Evolutionary conservation across 2,888 invertebrate genomes (phyloP).

Genomic region (Ernsta delagoae): DNA sequence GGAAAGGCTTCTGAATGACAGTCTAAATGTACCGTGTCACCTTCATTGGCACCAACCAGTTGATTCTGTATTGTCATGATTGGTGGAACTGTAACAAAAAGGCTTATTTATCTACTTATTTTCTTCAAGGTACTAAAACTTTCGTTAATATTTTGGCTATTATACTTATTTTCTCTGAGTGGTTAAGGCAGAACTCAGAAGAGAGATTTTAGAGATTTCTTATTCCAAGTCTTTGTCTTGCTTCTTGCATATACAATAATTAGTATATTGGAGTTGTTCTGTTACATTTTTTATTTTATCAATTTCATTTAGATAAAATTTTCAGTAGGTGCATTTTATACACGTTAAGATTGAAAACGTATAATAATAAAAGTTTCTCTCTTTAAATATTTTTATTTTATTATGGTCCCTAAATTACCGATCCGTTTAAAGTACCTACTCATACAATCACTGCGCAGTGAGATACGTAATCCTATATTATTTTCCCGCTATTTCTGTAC

Average conservation of each 20-base stretch:
- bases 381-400: not conserved
- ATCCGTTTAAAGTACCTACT: not conserved
- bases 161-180: no score
- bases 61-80: slow-evolving; percentile 92
- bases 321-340: no score
- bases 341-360: not conserved
- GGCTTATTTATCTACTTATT: not conserved
- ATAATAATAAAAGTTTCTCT: not conserved
- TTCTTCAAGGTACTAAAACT: not conserved
- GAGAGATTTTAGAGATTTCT: no score
- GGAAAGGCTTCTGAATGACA: slow-evolving; percentile 92
- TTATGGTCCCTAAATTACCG: not conserved
- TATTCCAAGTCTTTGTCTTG: no score
- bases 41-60: slow-evolving; percentile 89
- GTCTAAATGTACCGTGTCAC: slow-evolving; percentile 88
- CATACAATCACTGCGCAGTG: not conserved
- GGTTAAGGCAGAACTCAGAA: no score
- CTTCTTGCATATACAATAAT: no score
- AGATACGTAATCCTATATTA: slow-evolving; percentile 13
- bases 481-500: slow-evolving; percentile 18
- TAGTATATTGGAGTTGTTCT: no score
- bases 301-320: not conserved
- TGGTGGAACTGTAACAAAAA: slow-evolving; percentile 87
- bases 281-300: no score
- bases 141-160: not conserved